These are phyloP conservation scores for Lasiurus borealis DNA, from an alignment of 2,113 vertebrate species.

Conservation along the genomic window DNA sequence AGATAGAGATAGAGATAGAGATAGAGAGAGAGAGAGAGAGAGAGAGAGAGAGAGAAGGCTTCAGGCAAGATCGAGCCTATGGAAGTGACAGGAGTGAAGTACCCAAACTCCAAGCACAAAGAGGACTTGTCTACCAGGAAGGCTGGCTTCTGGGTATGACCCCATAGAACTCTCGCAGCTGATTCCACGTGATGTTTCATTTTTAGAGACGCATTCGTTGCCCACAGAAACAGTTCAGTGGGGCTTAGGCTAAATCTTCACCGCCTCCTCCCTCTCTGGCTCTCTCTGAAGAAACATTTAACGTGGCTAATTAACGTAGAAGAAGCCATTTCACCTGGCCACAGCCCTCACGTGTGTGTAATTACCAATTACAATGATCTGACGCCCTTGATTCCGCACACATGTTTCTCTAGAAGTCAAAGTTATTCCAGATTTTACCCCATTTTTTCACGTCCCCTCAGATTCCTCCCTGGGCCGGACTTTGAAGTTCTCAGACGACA, in stretches of 20 bases:
- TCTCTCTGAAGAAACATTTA: background rate
- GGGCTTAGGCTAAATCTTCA: background rate
- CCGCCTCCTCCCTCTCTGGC: background rate
- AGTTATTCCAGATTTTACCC: background rate
- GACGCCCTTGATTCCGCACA: background rate
- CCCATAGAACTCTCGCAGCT: background rate
- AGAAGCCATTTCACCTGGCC: background rate
- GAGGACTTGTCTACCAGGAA: fast-evolving
- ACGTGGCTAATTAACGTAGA: background rate
- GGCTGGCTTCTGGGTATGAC: background rate
- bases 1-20: too few species aligned
- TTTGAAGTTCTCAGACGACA: background rate
- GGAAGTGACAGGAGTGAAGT: background rate
- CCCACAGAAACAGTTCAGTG: background rate
- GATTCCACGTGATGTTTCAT: background rate
- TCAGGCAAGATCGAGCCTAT: background rate
- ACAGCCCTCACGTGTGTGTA: background rate
- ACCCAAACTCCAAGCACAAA: background rate
- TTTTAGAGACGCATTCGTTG: background rate
- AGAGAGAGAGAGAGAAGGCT: too few species aligned
- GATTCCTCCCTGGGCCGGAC: background rate
- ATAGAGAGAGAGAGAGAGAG: too few species aligned
- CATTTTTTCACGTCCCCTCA: background rate
- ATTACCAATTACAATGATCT: background rate
- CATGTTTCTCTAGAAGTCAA: background rate